phyloP scores from a whole-genome alignment of 2,797 vertebrate genomes.

The Prunella strophiata region DNA sequence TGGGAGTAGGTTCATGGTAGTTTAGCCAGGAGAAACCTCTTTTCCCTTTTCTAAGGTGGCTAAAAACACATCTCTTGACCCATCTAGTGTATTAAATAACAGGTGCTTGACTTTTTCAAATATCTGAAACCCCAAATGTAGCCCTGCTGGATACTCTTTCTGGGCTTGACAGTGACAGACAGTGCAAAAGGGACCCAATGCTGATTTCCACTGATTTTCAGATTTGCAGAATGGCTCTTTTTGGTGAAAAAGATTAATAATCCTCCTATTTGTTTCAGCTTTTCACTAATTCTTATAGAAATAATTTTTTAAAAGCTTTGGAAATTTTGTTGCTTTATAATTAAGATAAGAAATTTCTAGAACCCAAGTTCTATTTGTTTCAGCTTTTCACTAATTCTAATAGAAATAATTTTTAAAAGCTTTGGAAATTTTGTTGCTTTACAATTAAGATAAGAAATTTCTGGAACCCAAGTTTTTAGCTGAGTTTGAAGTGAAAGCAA shows the following conservation, averaged over 20 bases:
- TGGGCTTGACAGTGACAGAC: not conserved
- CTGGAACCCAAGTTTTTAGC: not conserved
- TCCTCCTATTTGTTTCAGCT: not conserved
- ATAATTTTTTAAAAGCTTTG: not conserved
- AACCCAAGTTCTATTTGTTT: not conserved
- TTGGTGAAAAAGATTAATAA: not conserved
- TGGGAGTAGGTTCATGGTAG: not conserved
- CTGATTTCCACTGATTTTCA: not conserved
- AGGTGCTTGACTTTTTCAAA: not conserved
- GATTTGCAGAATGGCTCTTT: not conserved
- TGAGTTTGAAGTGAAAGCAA: not conserved
- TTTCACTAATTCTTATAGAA: not conserved
- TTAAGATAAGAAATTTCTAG: not conserved
- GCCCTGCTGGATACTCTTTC: not conserved
- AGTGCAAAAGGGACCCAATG: not conserved
- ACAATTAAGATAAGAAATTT: not conserved
- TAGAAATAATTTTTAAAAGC: not conserved
- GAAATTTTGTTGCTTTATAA: not conserved
- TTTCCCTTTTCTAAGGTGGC: not conserved
- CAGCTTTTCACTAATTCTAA: not conserved
- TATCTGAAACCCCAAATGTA: not conserved
- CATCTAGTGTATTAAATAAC: not conserved
- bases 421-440: not conserved
- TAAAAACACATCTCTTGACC: not conserved
- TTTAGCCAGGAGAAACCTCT: not conserved